Base-by-base conservation (phyloP, 2,797 vertebrate genomes). In the Sebastes cheni region DNA sequence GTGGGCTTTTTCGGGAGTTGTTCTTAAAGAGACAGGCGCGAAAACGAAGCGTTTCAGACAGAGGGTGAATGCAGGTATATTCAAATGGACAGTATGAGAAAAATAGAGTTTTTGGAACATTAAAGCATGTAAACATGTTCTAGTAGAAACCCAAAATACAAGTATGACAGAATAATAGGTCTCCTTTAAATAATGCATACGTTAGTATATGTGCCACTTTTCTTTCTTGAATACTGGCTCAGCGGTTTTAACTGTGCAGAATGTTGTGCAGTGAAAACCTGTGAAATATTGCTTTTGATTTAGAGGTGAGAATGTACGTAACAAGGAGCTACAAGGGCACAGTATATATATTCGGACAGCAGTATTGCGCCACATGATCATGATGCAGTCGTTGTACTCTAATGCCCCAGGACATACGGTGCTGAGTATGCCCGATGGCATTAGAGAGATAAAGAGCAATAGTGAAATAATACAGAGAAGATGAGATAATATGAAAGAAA, bases 351-450 rank as follows among this genome's bases (percentile, higher is more conserved):
- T 75, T 54, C 5, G 2, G 42, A 69, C 55, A 68, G 52, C 29
- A 56, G 29, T n/a, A 42, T 12, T 84, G 56, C 75, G 60, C 75
- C 46, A 64, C 32, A 25, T 72, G 55, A 59, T 77, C 36, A 56
- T 9, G 25, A 79, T 80, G 72, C 55, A 79, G 71, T 65, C 39
- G 73, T 39, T 39, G 55, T 27, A 42, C 23, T 42, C 7, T 54
- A 23, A 55, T 4, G 23, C 75, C 10, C 2, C 13, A 8, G 76
- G 50, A 69, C 71, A 59, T 54, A n/a, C n/a, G 46, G 58, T 54
- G 50, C 14, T 42, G 52, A 68, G 66, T 46, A 65, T 25, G 54
- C 66, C 67, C 36, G 3, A 58, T 29, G 66, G 25, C 60, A 62
- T 77, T 30, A 27, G 25, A 56, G 23, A 65, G 59, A 69, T 29